Conservation (phyloP, 2,113 vertebrate genomes). For the Sialia sialis region DNA sequence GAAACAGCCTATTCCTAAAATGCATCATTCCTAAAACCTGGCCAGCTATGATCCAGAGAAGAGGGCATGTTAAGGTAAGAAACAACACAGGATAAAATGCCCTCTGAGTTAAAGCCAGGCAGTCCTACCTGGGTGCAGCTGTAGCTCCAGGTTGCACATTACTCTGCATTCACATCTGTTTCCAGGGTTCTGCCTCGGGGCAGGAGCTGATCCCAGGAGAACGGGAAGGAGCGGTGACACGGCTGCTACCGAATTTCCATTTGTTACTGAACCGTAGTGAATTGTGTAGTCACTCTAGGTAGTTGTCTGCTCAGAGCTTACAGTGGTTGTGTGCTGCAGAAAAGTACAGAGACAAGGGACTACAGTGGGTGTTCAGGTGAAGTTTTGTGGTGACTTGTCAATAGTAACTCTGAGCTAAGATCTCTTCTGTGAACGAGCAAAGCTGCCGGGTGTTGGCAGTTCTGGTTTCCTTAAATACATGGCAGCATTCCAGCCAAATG, state of each 20-base stretch:
- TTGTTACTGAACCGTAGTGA: not conserved
- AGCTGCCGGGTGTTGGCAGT: not conserved
- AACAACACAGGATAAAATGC: not conserved
- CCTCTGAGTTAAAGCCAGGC: not conserved
- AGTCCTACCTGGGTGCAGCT: not conserved
- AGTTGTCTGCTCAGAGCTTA: not conserved
- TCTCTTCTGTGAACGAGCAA: not conserved
- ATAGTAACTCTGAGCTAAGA: not conserved
- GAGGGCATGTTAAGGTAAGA: not conserved
- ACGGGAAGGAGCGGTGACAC: accelerated
- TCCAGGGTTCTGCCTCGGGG: not conserved
- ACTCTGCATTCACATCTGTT: not conserved
- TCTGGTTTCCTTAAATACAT: conserved; percentile 34
- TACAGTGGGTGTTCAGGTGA: not conserved
- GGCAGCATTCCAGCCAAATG: conserved; percentile 2
- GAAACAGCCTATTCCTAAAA: not conserved
- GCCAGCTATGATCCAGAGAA: not conserved
- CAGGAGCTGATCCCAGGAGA: not conserved
- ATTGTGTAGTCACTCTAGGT: not conserved
- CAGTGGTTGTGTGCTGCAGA: not conserved
- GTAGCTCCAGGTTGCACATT: not conserved
- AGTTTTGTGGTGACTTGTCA: not conserved
- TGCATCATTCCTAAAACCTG: not conserved
- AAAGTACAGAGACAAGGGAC: not conserved
- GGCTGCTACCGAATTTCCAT: not conserved